phyloP scores from a whole-genome alignment of 2,888 invertebrate species.

The Schrankia costaestrigalis region DNA sequence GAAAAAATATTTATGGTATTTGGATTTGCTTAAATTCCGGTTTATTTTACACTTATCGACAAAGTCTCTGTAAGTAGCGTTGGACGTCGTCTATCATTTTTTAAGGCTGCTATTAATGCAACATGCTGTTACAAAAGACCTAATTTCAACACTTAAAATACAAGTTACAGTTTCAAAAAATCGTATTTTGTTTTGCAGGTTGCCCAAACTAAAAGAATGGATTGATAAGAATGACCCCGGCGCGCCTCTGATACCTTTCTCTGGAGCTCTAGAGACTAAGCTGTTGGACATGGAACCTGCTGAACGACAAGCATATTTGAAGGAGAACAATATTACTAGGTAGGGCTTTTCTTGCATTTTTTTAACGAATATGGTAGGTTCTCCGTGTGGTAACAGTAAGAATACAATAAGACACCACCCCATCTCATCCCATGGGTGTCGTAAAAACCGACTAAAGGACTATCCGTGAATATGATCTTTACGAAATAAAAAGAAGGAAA shows the following conservation, averaged over 20 bases:
- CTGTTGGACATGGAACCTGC: conserved; percentile 91
- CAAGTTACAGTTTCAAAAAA: too few species aligned
- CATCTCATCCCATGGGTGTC: too few species aligned
- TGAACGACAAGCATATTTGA: conserved; percentile 88
- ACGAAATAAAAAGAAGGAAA: too few species aligned
- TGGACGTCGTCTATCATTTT: too few species aligned
- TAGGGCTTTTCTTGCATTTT: conserved; percentile 50
- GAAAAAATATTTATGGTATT: too few species aligned
- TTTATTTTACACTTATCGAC: background rate
- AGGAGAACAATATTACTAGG: conserved; percentile 91
- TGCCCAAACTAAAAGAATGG: conserved; percentile 98
- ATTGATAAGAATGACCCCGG: conserved; percentile 98
- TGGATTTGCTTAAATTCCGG: too few species aligned
- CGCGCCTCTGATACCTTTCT: conserved; percentile 96
- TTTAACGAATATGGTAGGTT: background rate
- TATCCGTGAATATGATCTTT: too few species aligned
- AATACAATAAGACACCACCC: background rate
- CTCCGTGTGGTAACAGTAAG: background rate
- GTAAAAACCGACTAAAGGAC: too few species aligned
- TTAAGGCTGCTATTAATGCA: too few species aligned
- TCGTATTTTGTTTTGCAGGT: conserved; percentile 75
- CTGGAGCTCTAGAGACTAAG: conserved; percentile 94
- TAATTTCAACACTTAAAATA: too few species aligned
- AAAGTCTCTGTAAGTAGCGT: background rate
- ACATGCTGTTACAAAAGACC: too few species aligned